Base-by-base conservation (phyloP, 2,888 invertebrate species). In the Spicauda simplicius region DNA sequence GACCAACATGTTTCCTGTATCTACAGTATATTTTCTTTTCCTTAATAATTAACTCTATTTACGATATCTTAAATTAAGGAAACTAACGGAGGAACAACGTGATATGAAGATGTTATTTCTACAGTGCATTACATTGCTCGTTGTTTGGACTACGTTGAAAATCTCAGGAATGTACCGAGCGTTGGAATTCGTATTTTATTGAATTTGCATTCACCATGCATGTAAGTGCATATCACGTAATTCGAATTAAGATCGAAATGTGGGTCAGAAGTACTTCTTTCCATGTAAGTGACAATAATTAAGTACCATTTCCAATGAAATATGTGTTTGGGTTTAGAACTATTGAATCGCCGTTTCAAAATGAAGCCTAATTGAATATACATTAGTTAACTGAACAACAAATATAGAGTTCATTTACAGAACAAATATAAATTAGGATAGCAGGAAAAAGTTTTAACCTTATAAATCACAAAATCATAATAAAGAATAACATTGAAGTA, bases 151-250 rank as follows among this genome's bases (percentile, higher is more conserved):
- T 52, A 48, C 12, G 30, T 4, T 3, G 16, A 30, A 19, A 33
- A 11, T 56, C 18, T 30, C 3, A 18, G 25, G 7, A 30, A 52
- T 5, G 11, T 12, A 52, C n/a, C 14, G 10, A 37, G 64, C 52
- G 58, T 58, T 58, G 64, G 50, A 58, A 19, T 0, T 5, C n/a
- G 5, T 8, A 16, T 16, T 52, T 64, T 8, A 41, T 52, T 20
- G 12, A 50, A 64, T 58, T 41, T 58, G 64, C 64, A 64, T 64
- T 57, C 41, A 11, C 53, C 19, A 50, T 58, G 8, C 16, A 14
- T 58, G 20, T 16, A 64, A 25, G 64, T 57, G 57, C 58, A 25
- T 52, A 52, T 53, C 64, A 64, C 58, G 64, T 64, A 64, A 57
- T 53, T 58, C 52, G 41, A 41, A 52, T 64, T 58, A 58, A 52